Evolutionary conservation across 2,888 invertebrate genomes (phyloP).

Genomic region (Drosophila gaucha): DNA sequence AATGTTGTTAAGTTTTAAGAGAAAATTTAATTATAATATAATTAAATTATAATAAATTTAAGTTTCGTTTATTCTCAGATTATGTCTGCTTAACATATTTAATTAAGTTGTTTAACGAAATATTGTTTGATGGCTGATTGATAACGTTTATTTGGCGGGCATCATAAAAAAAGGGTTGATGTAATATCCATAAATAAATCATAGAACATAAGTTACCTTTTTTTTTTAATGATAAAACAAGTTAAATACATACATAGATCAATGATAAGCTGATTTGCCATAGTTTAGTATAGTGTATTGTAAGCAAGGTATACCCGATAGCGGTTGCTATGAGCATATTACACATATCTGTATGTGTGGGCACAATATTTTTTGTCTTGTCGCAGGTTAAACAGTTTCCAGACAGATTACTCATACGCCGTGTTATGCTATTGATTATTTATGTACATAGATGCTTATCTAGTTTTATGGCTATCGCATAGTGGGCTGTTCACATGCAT

Average conservation of each 20-base stretch:
- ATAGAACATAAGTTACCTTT: not conserved
- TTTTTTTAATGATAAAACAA: not conserved
- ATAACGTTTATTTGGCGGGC: constrained; percentile 17
- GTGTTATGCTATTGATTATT: constrained; percentile 20
- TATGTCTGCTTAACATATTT: constrained; percentile 12
- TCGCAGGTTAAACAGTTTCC: constrained; percentile 28
- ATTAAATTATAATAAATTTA: not conserved
- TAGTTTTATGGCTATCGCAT: not conserved
- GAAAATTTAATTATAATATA: no score
- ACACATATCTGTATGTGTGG: not conserved
- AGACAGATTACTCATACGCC: constrained; percentile 22
- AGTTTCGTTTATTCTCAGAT: not conserved
- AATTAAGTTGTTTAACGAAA: constrained; percentile 35
- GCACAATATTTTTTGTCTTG: constrained; percentile 27
- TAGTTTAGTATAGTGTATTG: not conserved
- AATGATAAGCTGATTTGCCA: not conserved
- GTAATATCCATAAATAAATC: constrained; percentile 18
- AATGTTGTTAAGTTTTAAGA: no score
- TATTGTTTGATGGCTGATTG: constrained; percentile 20
- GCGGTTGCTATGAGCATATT: not conserved
- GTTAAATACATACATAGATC: not conserved
- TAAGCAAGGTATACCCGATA: not conserved
- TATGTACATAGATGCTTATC: constrained; percentile 11
- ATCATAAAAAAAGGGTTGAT: constrained; percentile 33
- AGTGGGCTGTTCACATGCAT: not conserved